Evolutionary conservation across 2,113 vertebrate species (phyloP).

Genomic region (Pangasianodon hypophthalmus): DNA sequence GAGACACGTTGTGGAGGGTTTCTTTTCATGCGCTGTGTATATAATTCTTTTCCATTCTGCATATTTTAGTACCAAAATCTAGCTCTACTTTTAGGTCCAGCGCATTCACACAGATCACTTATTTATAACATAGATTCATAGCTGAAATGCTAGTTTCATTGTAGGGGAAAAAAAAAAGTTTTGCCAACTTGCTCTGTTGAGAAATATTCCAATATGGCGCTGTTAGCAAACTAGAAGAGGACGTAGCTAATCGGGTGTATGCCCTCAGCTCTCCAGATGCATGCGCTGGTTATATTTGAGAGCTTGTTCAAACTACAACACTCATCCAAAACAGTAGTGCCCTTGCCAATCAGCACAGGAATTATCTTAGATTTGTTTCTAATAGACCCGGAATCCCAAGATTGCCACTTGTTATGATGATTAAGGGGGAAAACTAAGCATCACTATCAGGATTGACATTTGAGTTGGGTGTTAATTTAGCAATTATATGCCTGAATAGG

Average conservation of each 20-base stretch:
- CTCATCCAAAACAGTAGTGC: slow-evolving; percentile 40
- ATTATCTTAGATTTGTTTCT: slow-evolving; percentile 47
- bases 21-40: neutral
- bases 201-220: slow-evolving; percentile 1
- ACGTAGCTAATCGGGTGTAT: neutral
- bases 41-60: neutral
- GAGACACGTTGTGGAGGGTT: neutral
- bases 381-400: slow-evolving; percentile 53
- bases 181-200: neutral
- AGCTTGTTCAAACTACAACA: slow-evolving; percentile 37
- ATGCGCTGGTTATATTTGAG: slow-evolving; percentile 22
- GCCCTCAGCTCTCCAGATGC: slow-evolving; percentile 4
- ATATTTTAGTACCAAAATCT: neutral
- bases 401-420: slow-evolving; percentile 46
- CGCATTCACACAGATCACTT: neutral
- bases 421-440: slow-evolving; percentile 54
- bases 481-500: slow-evolving; percentile 70
- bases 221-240: slow-evolving; percentile 26
- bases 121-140: neutral
- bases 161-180: neutral
- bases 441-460: slow-evolving; percentile 67
- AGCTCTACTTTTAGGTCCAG: neutral
- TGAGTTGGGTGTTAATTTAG: slow-evolving; percentile 64
- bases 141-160: neutral
- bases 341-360: slow-evolving; percentile 47